Evolutionary conservation across 1,140 invertebrate genomes (phyloP).

Genomic region (fruit fly (Drosophila melanogaster)): DNA sequence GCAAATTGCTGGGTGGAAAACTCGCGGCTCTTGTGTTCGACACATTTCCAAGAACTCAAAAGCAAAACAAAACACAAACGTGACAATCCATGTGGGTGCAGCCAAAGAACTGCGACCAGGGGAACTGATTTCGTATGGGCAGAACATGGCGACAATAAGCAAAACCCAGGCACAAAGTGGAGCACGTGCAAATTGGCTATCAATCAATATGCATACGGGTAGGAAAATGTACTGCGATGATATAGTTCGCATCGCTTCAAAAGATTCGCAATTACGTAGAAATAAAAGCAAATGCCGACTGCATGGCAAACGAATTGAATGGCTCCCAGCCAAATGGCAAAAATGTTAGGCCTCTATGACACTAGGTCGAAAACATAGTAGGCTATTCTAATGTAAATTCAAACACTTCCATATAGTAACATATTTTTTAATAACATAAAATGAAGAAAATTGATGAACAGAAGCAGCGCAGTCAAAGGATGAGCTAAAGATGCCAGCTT

Average conservation of each 20-base stretch:
- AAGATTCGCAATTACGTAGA: slow-evolving; percentile 66
- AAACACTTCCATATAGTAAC: no score
- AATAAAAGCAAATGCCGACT: slow-evolving; percentile 73
- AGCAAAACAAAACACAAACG: slow-evolving; percentile 33
- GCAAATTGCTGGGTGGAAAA: slow-evolving; percentile 41
- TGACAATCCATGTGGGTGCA: slow-evolving; percentile 54
- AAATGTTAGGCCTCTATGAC: slow-evolving; percentile 4
- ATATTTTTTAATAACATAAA: no score
- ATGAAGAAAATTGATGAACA: slow-evolving; percentile 34
- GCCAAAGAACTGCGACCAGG: slow-evolving; percentile 19
- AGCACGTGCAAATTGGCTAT: slow-evolving; percentile 67
- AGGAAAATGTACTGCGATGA: slow-evolving; percentile 46
- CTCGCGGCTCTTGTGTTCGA: slow-evolving; percentile 30
- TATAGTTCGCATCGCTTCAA: slow-evolving; percentile 73
- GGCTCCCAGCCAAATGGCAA: slow-evolving; percentile 15
- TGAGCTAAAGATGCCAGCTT: neutral
- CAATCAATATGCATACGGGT: slow-evolving; percentile 67
- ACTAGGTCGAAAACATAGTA: neutral
- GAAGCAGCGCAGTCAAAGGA: slow-evolving; percentile 2
- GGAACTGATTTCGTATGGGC: slow-evolving; percentile 51
- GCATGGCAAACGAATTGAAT: slow-evolving; percentile 62
- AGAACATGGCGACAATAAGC: slow-evolving; percentile 38
- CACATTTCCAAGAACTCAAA: slow-evolving; percentile 39
- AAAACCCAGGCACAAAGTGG: slow-evolving; percentile 51
- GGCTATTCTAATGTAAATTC: neutral